Conservation (phyloP, 2,888 invertebrate genomes). For the Tenthredo scrophulariae region DNA sequence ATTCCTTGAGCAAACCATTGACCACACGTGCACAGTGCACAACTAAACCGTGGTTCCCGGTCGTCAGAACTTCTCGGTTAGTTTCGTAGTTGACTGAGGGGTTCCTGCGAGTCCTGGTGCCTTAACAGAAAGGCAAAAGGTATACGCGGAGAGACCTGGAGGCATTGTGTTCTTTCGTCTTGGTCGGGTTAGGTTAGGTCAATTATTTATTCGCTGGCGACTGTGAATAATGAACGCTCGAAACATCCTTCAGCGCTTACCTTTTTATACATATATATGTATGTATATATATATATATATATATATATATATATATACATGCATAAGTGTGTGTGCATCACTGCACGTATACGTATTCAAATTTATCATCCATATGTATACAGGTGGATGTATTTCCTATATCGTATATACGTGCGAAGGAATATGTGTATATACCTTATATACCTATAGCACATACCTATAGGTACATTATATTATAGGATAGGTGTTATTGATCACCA, state of each 20-base stretch:
- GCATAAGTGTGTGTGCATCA: not conserved
- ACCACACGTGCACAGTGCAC: slow-evolving; percentile 27
- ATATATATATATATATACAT: not conserved
- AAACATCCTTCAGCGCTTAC: slow-evolving; percentile 61
- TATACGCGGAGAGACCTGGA: not conserved
- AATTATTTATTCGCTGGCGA: slow-evolving; percentile 75
- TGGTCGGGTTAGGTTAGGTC: slow-evolving; percentile 59
- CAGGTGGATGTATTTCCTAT: not conserved
- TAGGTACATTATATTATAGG: not conserved
- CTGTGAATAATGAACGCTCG: slow-evolving; percentile 72
- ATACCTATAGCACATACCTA: not conserved
- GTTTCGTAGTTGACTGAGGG: slow-evolving; percentile 10
- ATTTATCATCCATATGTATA: not conserved
- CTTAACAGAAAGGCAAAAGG: slow-evolving; percentile 33
- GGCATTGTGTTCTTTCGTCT: slow-evolving; percentile 29
- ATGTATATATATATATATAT: not conserved
- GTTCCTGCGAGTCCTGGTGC: slow-evolving; percentile 33
- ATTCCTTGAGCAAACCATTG: slow-evolving; percentile 29
- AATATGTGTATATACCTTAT: not conserved
- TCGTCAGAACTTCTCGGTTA: slow-evolving; percentile 15
- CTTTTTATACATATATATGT: not conserved
- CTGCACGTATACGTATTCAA: not conserved
- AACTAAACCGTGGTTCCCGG: slow-evolving; percentile 8
- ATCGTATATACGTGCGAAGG: not conserved
- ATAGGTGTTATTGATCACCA: slow-evolving; percentile 72